phyloP scores from a whole-genome alignment of 2,113 vertebrate genomes.

The Ahaetulla prasina region DNA sequence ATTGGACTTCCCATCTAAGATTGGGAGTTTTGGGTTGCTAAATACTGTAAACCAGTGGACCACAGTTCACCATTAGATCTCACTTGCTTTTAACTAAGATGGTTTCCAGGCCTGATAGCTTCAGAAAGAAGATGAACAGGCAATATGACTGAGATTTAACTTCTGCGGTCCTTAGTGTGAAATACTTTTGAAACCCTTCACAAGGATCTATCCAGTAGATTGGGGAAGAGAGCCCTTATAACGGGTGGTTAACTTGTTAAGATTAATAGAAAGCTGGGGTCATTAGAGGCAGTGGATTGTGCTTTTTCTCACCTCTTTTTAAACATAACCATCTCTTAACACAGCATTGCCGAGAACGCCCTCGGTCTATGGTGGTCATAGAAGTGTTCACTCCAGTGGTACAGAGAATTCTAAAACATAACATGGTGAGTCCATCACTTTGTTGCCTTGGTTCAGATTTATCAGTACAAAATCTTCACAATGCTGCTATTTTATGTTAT shows the following conservation, averaged over 20 bases:
- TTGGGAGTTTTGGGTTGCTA: not conserved
- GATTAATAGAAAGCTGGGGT: not conserved
- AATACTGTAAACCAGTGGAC: not conserved
- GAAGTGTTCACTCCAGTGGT: conserved; percentile 98
- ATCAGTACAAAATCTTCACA: not conserved
- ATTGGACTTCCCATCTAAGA: not conserved
- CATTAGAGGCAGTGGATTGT: not conserved
- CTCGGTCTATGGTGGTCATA: conserved; percentile 97
- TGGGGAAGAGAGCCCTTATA: not conserved
- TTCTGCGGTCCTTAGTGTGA: not conserved
- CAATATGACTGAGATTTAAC: not conserved
- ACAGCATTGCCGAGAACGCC: conserved; percentile 97
- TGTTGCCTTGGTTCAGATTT: fast-evolving
- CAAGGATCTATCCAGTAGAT: not conserved
- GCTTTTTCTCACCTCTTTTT: not conserved
- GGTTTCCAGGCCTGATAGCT: not conserved
- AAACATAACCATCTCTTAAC: not conserved
- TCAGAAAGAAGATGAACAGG: not conserved
- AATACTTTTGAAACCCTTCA: not conserved
- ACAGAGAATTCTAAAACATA: conserved; percentile 99
- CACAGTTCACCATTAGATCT: not conserved
- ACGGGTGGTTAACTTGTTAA: not conserved
- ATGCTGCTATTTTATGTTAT: not conserved
- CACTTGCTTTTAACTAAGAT: not conserved
- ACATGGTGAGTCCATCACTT: conserved; percentile 81